Evolutionary conservation across 1,140 invertebrate genomes (phyloP), one percentile per base, ranked within the genome.

Genomic region (Lasaia peninsularis): DNA sequence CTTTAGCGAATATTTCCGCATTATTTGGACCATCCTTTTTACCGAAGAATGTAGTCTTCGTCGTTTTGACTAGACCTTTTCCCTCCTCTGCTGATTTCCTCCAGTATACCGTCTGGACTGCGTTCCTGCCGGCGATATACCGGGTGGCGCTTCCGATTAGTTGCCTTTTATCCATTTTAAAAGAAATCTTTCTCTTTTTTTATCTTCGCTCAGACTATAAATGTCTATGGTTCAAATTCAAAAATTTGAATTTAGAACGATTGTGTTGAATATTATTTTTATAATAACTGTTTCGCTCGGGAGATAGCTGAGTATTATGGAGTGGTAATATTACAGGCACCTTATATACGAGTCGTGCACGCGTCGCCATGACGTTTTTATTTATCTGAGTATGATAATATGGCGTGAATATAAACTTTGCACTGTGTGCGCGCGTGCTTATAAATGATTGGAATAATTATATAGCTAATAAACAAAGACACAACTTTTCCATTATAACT

Each of bases 81-180:
- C 89, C 91, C 2, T 86, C 72, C 1, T 85, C 86, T 10, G 77
- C 76, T 2, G 88, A 76, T 55, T 89, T 89, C 62, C 93, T 88
- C 93, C 93, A 94, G 64, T 94, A 94, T 1, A 94, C 92, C 0
- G 93, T 94, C 65, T 94, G 93, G 14, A 94, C 90, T 1, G 92
- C 93, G 64, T 94, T 92, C 58, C 92, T 91, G 34, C 93, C 93
- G 33, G 92, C 92, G 55, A 94, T 92, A 71, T 92, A 94, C 34
- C 93, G 90, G 3, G 92, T 92, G 4, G 93, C 92, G 63, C 91
- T 90, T 62, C 93, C 91, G 8, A 93, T 89, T 49, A 92, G 65
- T 28, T 83, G 74, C 57, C 86, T 78, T 59, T 91, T 91, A 64
- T 89, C 84, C 85, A 89, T 88, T 73, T 75, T 71, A 3, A 35